Evolutionary conservation across 2,113 vertebrate genomes (phyloP).

Genomic region (Cathartes aura): DNA sequence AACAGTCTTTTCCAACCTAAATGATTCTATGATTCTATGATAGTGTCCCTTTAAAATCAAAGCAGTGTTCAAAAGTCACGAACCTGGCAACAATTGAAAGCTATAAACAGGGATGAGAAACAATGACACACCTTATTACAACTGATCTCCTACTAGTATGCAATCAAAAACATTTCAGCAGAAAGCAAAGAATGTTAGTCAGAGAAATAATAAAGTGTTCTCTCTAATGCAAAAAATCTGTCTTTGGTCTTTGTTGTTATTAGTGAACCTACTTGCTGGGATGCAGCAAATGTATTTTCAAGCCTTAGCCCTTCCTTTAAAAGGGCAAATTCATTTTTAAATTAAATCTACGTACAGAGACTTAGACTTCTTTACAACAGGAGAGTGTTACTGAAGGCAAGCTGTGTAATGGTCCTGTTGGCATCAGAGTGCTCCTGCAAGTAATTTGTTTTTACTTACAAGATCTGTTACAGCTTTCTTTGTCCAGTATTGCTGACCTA

Average conservation of each 20-base stretch:
- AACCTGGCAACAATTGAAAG: not conserved
- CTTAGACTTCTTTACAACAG: not conserved
- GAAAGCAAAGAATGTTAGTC: slow-evolving; percentile 16
- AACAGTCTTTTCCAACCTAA: not conserved
- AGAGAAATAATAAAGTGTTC: slow-evolving; percentile 54
- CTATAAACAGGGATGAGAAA: not conserved
- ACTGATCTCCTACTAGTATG: slow-evolving; percentile 3
- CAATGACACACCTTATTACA: not conserved
- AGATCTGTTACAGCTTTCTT: not conserved
- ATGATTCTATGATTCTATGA: not conserved
- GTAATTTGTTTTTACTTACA: not conserved
- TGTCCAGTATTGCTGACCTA: not conserved
- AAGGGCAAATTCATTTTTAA: not conserved
- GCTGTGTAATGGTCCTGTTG: not conserved
- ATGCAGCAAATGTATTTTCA: not conserved
- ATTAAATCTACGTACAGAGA: not conserved
- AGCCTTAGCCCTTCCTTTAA: not conserved
- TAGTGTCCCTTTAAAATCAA: not conserved
- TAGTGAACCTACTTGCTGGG: not conserved
- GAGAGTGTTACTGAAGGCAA: not conserved
- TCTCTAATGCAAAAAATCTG: slow-evolving; percentile 14
- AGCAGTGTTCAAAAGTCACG: not conserved
- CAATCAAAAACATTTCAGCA: slow-evolving; percentile 15
- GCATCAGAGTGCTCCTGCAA: not conserved
- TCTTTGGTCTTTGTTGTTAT: not conserved